These are phyloP conservation scores for Xerus rutilus DNA, from an alignment of 2,797 vertebrate species.

Conservation along the genomic window DNA sequence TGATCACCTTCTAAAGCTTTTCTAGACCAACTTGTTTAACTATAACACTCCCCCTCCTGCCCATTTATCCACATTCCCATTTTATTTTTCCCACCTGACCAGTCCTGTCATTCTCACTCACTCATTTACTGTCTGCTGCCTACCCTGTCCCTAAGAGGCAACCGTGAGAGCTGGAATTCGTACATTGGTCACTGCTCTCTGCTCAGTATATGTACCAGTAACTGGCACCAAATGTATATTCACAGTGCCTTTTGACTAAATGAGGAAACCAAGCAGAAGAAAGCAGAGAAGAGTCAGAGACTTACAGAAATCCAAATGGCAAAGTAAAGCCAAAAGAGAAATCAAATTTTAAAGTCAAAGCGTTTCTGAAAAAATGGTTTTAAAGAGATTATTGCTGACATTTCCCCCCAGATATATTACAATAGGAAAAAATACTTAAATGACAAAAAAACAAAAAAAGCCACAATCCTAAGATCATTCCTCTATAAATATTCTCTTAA, in stretches of 20 bases:
- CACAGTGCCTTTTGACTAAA: neutral
- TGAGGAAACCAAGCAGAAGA: neutral
- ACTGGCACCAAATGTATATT: neutral
- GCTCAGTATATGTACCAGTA: neutral
- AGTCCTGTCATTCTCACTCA: neutral
- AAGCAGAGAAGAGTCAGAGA: neutral
- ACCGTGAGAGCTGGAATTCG: neutral
- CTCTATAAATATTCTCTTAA: constrained; percentile 29
- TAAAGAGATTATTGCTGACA: constrained; percentile 36
- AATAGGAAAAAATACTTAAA: constrained; percentile 53
- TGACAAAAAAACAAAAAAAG: neutral
- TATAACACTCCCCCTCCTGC: neutral
- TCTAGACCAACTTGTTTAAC: neutral
- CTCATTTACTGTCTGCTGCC: neutral
- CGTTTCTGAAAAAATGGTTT: neutral
- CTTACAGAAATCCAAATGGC: neutral
- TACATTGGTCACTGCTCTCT: neutral
- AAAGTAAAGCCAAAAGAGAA: constrained; percentile 42
- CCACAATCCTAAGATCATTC: neutral
- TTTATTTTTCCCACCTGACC: neutral
- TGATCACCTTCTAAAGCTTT: neutral
- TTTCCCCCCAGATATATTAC: constrained; percentile 22
- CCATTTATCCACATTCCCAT: neutral
- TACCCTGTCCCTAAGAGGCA: neutral
- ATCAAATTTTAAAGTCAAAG: constrained; percentile 47